These are phyloP conservation scores for Micronycteris hirsuta DNA, from an alignment of 2,113 vertebrate genomes.

Conservation along the genomic window DNA sequence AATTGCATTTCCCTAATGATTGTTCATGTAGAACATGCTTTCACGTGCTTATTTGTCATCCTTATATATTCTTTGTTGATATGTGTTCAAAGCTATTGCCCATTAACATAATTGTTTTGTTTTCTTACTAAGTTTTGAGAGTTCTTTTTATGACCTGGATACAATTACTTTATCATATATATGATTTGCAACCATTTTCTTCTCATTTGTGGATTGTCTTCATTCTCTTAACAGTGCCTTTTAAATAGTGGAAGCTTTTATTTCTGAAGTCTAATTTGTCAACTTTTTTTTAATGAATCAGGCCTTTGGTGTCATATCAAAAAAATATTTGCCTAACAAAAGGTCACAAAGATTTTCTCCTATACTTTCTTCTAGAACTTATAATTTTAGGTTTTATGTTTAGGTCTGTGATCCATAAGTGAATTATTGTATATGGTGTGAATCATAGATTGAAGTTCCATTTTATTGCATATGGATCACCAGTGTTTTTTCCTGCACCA, in stretches of 20 bases:
- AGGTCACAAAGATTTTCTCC: not conserved
- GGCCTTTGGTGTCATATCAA: too few species aligned
- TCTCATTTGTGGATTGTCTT: too few species aligned
- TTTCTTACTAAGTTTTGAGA: too few species aligned
- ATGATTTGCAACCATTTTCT: not conserved
- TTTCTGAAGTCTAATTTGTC: not conserved
- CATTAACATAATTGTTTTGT: not conserved
- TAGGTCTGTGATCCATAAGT: not conserved
- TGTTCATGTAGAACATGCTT: too few species aligned
- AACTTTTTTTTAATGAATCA: not conserved
- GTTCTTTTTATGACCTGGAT: not conserved
- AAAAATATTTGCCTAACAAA: not conserved
- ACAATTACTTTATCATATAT: not conserved
- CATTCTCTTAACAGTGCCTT: not conserved
- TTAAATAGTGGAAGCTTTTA: not conserved
- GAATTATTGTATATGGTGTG: not conserved
- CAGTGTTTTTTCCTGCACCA: not conserved
- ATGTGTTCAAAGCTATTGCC: not conserved
- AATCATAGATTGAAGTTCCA: not conserved
- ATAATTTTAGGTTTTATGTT: not conserved
- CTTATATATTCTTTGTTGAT: too few species aligned
- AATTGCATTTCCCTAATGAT: too few species aligned
- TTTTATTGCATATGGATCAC: not conserved
- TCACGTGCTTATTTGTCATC: too few species aligned
- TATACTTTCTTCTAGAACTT: not conserved